A percentile compares a stretch with the other conserved stretches of the same genome.
These are phyloP conservation scores for Cryptophagus acutangulus DNA, from an alignment of 2,888 invertebrate species.

Conservation along the genomic window DNA sequence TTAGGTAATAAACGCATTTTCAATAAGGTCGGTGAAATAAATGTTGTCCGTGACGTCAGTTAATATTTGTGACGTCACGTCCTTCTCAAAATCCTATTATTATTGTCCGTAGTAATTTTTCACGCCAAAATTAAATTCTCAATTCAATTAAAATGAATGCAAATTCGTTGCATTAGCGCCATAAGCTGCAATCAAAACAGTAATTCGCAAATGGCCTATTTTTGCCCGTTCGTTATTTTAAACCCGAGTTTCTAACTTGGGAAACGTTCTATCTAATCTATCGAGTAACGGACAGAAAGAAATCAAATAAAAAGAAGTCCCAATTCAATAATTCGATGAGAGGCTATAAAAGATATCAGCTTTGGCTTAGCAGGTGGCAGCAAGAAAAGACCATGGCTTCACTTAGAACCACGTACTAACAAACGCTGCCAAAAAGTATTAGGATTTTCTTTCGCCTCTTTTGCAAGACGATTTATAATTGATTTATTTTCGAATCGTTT, in stretches of 20 bases:
- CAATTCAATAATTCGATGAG: conserved; percentile 36
- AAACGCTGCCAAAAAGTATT: conserved; percentile 20
- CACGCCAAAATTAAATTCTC: no score
- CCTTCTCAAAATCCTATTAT: no score
- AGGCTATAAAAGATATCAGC: conserved; percentile 31
- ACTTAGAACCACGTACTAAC: conserved; percentile 26
- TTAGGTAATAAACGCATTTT: no score
- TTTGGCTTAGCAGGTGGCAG: conserved; percentile 33
- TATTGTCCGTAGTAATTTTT: no score
- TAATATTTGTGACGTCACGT: no score
- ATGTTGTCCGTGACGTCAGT: no score
- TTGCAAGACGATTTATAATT: no score
- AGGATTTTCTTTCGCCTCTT: conserved; percentile 22
- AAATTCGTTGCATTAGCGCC: no score
- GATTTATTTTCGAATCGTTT: conserved; percentile 18
- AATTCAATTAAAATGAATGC: no score
- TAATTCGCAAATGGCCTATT: no score
- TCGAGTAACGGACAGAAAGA: conserved; percentile 25
- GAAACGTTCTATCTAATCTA: conserved; percentile 24
- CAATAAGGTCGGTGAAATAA: no score
- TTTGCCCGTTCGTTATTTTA: not conserved
- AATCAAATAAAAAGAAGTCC: conserved; percentile 33
- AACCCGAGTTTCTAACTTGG: conserved; percentile 3
- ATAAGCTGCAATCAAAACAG: no score
- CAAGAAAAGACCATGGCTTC: conserved; percentile 28